Evolutionary conservation across 2,797 vertebrate genomes (phyloP).

Genomic region (Tamandua tetradactyla): DNA sequence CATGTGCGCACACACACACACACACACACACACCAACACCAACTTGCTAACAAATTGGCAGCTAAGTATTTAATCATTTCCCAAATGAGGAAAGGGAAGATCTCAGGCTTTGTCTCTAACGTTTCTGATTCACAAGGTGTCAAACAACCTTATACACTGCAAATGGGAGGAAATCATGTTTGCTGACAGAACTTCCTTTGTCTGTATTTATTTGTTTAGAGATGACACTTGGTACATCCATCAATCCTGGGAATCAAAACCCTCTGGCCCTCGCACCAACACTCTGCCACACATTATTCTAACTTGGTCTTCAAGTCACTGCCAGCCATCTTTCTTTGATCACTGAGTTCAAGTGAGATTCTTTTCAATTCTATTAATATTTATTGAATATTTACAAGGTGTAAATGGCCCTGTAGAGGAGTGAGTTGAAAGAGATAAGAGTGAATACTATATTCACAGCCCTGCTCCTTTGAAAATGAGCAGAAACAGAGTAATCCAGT

Average conservation of each 20-base stretch:
- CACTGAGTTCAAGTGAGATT: not conserved
- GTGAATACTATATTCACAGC: not conserved
- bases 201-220: slow-evolving; percentile 16
- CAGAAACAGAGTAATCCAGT: not conserved
- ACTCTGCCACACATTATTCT: not conserved
- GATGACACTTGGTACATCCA: not conserved
- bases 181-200: slow-evolving; percentile 24
- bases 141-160: not conserved
- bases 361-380: not conserved
- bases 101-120: not conserved
- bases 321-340: not conserved
- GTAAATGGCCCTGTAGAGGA: not conserved
- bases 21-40: too few species aligned
- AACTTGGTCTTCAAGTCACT: not conserved
- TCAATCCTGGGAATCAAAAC: not conserved
- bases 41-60: not conserved
- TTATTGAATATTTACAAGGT: not conserved
- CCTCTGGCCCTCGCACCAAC: not conserved
- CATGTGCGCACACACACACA: not conserved
- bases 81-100: not conserved
- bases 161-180: not conserved
- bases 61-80: not conserved
- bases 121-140: not conserved
- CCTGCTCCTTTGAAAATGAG: not conserved
- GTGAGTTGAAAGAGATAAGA: slow-evolving; percentile 1